Conservation (phyloP, 2,888 invertebrate genomes). For the Nudaria mundana region DNA sequence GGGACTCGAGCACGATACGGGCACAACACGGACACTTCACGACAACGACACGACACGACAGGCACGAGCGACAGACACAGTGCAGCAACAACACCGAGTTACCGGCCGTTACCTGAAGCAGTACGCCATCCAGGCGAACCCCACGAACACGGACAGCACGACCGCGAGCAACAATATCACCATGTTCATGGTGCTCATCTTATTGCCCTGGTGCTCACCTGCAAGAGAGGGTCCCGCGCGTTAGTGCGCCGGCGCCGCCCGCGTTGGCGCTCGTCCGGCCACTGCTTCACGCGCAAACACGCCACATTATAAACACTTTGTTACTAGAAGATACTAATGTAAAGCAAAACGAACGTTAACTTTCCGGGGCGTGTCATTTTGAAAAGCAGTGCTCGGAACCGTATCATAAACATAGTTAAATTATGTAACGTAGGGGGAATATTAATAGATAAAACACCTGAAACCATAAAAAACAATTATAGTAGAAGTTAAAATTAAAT, state of each 20-base stretch:
- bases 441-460: constrained; percentile 65
- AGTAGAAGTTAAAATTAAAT: constrained; percentile 28
- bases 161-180: constrained; percentile 95
- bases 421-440: constrained; percentile 53
- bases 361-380: constrained; percentile 41
- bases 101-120: constrained; percentile 92
- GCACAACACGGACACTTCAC: constrained; percentile 27
- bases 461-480: constrained; percentile 59
- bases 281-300: constrained; percentile 56
- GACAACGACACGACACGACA: constrained; percentile 54
- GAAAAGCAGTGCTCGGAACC: constrained; percentile 72
- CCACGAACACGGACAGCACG: constrained; percentile 96
- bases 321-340: no score
- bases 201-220: constrained; percentile 89
- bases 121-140: constrained; percentile 96
- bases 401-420: constrained; percentile 40
- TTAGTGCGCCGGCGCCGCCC: constrained; percentile 77
- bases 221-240: constrained; percentile 80
- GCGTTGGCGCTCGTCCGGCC: constrained; percentile 61
- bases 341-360: no score
- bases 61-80: constrained; percentile 70
- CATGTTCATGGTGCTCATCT: constrained; percentile 94
- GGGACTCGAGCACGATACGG: constrained; percentile 47
- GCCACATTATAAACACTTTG: no score
- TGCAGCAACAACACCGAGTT: constrained; percentile 73